Evolutionary conservation across 2,113 vertebrate genomes (phyloP), one percentile per base, ranked within the genome.

Genomic region (Taurulus bubalis): DNA sequence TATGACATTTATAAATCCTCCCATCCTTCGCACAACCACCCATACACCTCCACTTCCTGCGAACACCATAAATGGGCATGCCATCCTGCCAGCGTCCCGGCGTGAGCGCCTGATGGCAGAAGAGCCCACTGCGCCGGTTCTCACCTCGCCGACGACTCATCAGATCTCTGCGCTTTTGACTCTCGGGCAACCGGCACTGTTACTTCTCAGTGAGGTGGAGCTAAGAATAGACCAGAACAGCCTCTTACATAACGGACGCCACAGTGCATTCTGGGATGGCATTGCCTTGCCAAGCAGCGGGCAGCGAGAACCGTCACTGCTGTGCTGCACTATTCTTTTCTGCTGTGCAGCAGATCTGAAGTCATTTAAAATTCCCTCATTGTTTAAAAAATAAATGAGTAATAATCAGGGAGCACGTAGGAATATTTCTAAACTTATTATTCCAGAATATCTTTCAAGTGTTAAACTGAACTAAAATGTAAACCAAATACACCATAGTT

Each of bases 151-250:
- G 74, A 91, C 77, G 70, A 83, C 90, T 89, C 91, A 89, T 94
- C 89, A 89, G 84, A 90, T 93, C 91, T 87, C 75, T 84, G 87
- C 22, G 69, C 85, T 88, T 86, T 87, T 85, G 91, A 91, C 89
- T 93, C 90, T 77, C 82, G 88, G 90, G 85, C 93, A 87, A 87
- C 76, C 86, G 32, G 82, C 77, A 2, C 89, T 72, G 88, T 82
- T 87, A 85, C 91, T 88, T 91, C 93, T 92, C 91, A 91, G 84
- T 34, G 83, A 94, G 93, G 91, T 93, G 78, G 86, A 65, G 86
- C 95, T 95, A 95, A 95, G 92, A 95, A 95, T 95, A 95, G 94
- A 87, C 71, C 18, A 86, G 92, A 92, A 92, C 93, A 90, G 91
- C 90, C 91, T 91, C 93, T 96, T 96, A 93, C 93, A 94, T 96